phyloP scores from a whole-genome alignment of 1,140 invertebrate genomes.

The Ooceraea biroi region DNA sequence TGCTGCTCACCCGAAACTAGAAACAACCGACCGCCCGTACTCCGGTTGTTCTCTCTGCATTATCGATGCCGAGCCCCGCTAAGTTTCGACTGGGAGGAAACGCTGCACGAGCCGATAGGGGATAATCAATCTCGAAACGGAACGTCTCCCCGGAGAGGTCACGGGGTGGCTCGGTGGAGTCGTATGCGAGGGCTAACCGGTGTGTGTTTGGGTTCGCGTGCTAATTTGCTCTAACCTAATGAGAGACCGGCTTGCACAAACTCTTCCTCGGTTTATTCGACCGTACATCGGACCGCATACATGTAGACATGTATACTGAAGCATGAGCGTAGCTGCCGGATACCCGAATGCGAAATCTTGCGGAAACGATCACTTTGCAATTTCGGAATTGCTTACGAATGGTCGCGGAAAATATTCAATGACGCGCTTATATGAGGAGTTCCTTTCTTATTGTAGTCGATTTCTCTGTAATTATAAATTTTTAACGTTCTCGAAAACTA shows the following conservation, averaged over 20 bases:
- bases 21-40: constrained; percentile 29
- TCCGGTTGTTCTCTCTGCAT: constrained; percentile 71
- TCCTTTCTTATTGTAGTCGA: neutral
- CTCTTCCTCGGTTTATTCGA: constrained; percentile 62
- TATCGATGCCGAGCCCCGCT: constrained; percentile 75
- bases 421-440: neutral
- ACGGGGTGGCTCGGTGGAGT: constrained; percentile 37
- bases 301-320: constrained; percentile 45
- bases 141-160: constrained; percentile 68
- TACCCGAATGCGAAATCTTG: constrained; percentile 26
- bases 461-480: no score
- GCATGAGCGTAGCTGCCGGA: constrained; percentile 41
- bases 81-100: constrained; percentile 78
- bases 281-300: constrained; percentile 30
- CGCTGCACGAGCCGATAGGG: constrained; percentile 81
- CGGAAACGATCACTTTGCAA: constrained; percentile 15
- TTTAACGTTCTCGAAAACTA: no score
- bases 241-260: constrained; percentile 78
- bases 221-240: constrained; percentile 84
- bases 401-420: constrained; percentile 7
- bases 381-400: neutral
- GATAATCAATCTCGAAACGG: constrained; percentile 84
- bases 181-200: constrained; percentile 33
- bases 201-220: constrained; percentile 81
- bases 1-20: constrained; percentile 43